phyloP scores from a whole-genome alignment of 2,797 vertebrate species.

The Gymnothorax javanicus region DNA sequence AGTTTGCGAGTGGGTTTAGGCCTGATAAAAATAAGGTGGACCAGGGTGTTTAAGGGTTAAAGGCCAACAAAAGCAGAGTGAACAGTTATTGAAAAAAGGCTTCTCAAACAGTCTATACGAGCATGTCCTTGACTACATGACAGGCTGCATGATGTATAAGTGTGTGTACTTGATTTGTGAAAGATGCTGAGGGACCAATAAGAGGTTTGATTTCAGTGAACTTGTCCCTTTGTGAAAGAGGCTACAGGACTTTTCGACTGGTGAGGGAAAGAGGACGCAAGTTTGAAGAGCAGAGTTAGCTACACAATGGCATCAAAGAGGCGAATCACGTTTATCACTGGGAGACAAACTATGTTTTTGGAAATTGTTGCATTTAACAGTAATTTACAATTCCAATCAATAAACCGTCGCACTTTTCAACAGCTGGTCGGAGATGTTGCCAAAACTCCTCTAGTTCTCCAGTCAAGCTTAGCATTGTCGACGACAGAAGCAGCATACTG shows the following conservation, averaged over 20 bases:
- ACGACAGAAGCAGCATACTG: constrained; percentile 10
- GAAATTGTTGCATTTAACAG: background rate
- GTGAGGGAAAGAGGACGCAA: constrained; percentile 10
- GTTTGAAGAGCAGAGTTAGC: background rate
- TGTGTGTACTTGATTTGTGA: background rate
- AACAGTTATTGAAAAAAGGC: background rate
- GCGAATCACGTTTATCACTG: constrained; percentile 16
- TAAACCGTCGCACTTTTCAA: constrained; percentile 33
- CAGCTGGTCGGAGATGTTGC: constrained; percentile 23
- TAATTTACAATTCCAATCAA: constrained; percentile 34
- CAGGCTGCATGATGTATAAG: background rate
- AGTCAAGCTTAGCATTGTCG: background rate
- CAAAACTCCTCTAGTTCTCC: background rate
- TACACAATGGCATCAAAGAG: background rate
- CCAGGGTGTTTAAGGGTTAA: background rate
- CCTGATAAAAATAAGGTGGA: background rate
- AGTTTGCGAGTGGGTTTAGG: background rate
- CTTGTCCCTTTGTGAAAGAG: background rate
- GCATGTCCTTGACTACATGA: background rate
- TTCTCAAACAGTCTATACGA: background rate
- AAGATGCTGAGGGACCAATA: background rate
- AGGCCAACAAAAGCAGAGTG: background rate
- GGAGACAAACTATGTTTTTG: constrained; percentile 36
- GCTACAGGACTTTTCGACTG: background rate
- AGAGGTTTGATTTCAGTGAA: background rate